Evolutionary conservation across 1,140 invertebrate genomes (phyloP), one percentile per base, ranked within the genome.

Genomic region (Drosophila chauvacae): DNA sequence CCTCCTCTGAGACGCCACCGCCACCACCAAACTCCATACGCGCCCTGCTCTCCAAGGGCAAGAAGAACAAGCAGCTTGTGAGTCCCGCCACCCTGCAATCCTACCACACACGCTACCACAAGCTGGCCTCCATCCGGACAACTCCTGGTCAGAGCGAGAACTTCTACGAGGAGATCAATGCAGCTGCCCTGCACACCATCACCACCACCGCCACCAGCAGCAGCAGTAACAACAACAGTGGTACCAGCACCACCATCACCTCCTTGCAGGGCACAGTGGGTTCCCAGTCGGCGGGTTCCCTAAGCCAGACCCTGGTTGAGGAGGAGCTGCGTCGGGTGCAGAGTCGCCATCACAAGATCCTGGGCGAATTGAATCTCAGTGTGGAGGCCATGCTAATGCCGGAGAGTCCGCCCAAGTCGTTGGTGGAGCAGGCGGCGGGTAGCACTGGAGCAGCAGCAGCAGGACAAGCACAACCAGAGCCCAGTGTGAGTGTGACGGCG

Each of bases 341-440:
- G 91, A 95, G 94, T 72, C 94, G 95, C 30, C 96, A 97, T 93
- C 95, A 95, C 78, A 94, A 96, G 82, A 96, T 97, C 62, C 94
- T 97, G 56, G 96, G 96, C 37, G 96, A 97, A 91, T 93, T 97
- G 42, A 97, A 97, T 94, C 94, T 97, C 37, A 96, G 96, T 76
- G 95, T 97, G 35, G 97, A 97, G 93, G 96, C 96, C 47, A 97
- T 97, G 96, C 93, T 97, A 57, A 97, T 97, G 96, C 96, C 96
- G 14, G 94, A 93, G 47, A 92, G 93, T 76, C 83, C 84, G 41
- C 90, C 91, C 48, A 91, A 78, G 47, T 57, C 47, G 10, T 18
- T 51, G 39, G 48, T 23, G 20, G 60, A 44, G 23, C 18, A 13
- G 30, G 18, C 11, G 33, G 69, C 23, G 70, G 63, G 26, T 35